Conservation (phyloP, 2,797 vertebrate genomes). For the Melopsittacus undulatus region DNA sequence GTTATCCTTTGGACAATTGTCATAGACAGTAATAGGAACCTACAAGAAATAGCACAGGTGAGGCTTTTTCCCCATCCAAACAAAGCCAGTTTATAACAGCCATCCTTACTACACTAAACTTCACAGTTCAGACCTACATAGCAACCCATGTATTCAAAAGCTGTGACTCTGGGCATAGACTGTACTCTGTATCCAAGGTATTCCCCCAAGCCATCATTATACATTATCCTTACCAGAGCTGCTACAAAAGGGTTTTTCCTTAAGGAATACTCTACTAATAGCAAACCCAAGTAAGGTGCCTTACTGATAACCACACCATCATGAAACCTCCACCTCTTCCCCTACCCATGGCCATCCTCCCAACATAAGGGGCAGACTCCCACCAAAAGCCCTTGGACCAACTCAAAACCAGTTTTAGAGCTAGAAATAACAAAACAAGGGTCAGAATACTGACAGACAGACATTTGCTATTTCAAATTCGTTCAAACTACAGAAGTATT, state of each 20-base stretch:
- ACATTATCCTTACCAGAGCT: background rate
- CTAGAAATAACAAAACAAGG: background rate
- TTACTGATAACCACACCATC: background rate
- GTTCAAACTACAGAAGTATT: background rate
- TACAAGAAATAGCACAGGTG: constrained; percentile 63
- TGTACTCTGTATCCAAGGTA: background rate
- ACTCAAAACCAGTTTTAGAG: background rate
- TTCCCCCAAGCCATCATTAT: background rate
- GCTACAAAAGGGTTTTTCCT: background rate
- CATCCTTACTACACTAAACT: background rate
- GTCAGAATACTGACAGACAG: background rate
- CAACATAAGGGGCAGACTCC: background rate
- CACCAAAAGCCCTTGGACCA: background rate
- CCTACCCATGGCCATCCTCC: background rate
- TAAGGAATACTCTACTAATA: background rate
- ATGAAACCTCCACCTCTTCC: background rate
- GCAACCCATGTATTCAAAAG: background rate
- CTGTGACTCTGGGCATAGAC: background rate
- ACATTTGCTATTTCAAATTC: background rate
- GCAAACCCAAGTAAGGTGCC: background rate
- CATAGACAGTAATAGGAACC: constrained; percentile 83
- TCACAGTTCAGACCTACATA: background rate
- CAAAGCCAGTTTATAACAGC: background rate
- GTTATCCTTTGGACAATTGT: constrained; percentile 90
- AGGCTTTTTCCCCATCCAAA: background rate